A percentile compares a stretch with the other conserved stretches of the same genome.
Evolutionary conservation across 2,113 vertebrate genomes (phyloP).

Genomic region (Alexandromys fortis): DNA sequence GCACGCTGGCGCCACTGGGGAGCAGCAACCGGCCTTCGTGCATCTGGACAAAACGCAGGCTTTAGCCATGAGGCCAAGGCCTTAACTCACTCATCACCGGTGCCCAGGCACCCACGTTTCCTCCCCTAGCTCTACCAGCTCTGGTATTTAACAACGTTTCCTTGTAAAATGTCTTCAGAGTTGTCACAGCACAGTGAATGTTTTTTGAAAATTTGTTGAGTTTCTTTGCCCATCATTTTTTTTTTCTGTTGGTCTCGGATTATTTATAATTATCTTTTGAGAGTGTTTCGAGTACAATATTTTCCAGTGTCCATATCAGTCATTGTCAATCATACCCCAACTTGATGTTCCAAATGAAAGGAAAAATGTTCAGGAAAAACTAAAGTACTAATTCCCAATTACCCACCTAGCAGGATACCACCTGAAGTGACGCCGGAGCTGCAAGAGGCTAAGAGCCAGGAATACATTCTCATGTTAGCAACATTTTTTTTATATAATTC

Average conservation of each 20-base stretch:
- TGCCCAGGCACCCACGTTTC: not conserved
- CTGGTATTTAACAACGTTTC: conserved; percentile 18
- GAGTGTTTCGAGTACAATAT: conserved; percentile 31
- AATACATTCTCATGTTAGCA: conserved; percentile 77
- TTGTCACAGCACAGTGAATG: not conserved
- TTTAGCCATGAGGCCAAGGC: not conserved
- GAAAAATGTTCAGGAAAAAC: conserved; percentile 31
- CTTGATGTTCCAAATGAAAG: conserved; percentile 5
- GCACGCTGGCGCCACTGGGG: not conserved
- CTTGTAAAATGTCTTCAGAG: conserved; percentile 5
- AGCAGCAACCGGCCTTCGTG: not conserved
- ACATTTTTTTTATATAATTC: conserved; percentile 67
- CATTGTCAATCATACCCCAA: conserved; percentile 53
- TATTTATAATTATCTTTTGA: conserved; percentile 43
- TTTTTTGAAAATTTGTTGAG: not conserved
- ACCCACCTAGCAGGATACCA: conserved; percentile 48
- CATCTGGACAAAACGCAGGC: not conserved
- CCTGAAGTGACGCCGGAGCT: conserved; percentile 71
- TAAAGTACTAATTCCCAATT: conserved; percentile 61
- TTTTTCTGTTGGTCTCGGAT: conserved; percentile 18
- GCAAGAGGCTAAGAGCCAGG: conserved; percentile 61
- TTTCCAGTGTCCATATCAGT: conserved; percentile 26
- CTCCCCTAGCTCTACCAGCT: not conserved
- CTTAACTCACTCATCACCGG: not conserved
- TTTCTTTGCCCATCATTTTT: not conserved